These are phyloP conservation scores for Strigamia crassipes DNA, from an alignment of 2,888 invertebrate species.

Conservation along the genomic window DNA sequence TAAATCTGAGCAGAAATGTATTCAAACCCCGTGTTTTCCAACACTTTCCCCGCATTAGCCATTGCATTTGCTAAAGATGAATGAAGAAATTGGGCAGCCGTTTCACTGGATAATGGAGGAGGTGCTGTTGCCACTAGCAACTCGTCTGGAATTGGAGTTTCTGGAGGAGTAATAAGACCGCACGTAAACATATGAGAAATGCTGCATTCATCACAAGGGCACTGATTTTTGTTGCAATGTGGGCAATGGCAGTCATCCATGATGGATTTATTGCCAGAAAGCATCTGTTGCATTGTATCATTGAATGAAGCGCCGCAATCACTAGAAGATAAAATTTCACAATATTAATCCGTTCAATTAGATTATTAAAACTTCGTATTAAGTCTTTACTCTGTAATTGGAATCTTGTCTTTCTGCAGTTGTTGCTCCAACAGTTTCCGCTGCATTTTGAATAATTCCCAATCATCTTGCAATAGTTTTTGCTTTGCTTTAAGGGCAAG, in stretches of 20 bases:
- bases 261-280: slow-evolving; percentile 56
- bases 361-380: too few relatives aligned
- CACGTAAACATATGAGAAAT: slow-evolving; percentile 60
- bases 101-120: slow-evolving; percentile 1
- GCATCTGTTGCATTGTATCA: slow-evolving; percentile 58
- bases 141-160: slow-evolving; percentile 46
- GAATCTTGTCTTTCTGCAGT: slow-evolving; percentile 50
- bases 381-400: neutral
- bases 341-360: neutral
- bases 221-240: slow-evolving; percentile 58
- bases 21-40: slow-evolving; percentile 34
- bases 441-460: slow-evolving; percentile 62
- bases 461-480: slow-evolving; percentile 62
- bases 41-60: slow-evolving; percentile 27
- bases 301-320: slow-evolving; percentile 54
- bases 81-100: slow-evolving; percentile 45
- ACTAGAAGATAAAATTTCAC: neutral
- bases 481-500: slow-evolving; percentile 61
- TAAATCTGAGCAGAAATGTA: neutral
- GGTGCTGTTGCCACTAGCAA: slow-evolving; percentile 31
- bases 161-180: slow-evolving; percentile 57
- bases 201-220: slow-evolving; percentile 60
- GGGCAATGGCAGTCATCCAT: slow-evolving; percentile 57
- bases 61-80: slow-evolving; percentile 45
- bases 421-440: slow-evolving; percentile 58